These are phyloP conservation scores for Poliocrania exsul DNA, from an alignment of 2,797 vertebrate species.

Conservation along the genomic window DNA sequence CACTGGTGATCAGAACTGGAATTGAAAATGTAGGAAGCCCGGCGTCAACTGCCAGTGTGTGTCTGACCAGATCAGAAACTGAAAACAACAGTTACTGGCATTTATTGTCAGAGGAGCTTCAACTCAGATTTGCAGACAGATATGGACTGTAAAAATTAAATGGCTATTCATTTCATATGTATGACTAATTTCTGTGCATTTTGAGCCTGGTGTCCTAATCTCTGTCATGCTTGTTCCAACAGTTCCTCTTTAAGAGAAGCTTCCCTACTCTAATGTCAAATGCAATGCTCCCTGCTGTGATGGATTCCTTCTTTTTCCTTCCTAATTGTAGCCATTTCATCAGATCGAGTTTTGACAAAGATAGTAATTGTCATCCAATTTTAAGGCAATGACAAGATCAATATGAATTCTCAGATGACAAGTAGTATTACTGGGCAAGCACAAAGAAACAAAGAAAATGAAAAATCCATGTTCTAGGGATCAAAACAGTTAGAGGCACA, in stretches of 20 bases:
- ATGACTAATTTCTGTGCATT: neutral
- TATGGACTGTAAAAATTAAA: neutral
- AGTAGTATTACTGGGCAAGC: slow-evolving; percentile 51
- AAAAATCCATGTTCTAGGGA: slow-evolving; percentile 63
- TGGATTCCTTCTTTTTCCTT: slow-evolving; percentile 67
- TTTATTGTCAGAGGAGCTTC: neutral
- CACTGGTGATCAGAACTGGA: neutral
- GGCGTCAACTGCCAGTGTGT: neutral
- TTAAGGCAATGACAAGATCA: slow-evolving; percentile 67
- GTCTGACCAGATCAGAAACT: slow-evolving; percentile 4
- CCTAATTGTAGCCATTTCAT: slow-evolving; percentile 68
- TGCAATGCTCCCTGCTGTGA: slow-evolving; percentile 24
- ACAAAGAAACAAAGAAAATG: slow-evolving; percentile 63
- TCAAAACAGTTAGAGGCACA: slow-evolving; percentile 44
- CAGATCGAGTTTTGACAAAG: slow-evolving; percentile 69
- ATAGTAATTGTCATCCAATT: slow-evolving; percentile 72
- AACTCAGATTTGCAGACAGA: neutral
- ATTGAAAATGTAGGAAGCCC: neutral
- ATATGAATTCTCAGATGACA: slow-evolving; percentile 67
- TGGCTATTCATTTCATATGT: neutral
- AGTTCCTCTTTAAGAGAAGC: slow-evolving; percentile 15
- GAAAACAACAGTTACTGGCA: slow-evolving; percentile 2
- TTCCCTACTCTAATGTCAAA: slow-evolving; percentile 23
- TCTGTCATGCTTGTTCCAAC: neutral
- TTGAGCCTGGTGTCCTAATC: neutral